phyloP scores from a whole-genome alignment of 2,797 vertebrate species.

The Sebastes hubbsi region DNA sequence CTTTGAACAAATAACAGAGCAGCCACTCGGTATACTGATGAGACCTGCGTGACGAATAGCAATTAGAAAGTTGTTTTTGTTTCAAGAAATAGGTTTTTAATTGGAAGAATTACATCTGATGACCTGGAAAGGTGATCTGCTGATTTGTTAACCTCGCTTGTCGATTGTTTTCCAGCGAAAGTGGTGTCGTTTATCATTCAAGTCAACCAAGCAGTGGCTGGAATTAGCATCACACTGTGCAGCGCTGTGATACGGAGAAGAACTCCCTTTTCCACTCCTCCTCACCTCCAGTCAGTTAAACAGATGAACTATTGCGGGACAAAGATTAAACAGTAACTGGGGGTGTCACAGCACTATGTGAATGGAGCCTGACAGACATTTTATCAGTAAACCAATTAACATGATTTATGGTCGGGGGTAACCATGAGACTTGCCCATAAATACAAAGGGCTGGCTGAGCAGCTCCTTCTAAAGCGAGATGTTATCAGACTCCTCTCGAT shows the following conservation, averaged over 20 bases:
- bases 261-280: constrained; percentile 60
- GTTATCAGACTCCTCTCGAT: constrained; percentile 71
- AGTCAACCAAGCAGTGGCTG: constrained; percentile 39
- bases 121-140: constrained; percentile 40
- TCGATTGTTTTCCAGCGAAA: constrained; percentile 39
- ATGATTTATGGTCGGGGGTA: constrained; percentile 81
- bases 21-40: constrained; percentile 3
- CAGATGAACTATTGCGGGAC: constrained; percentile 77
- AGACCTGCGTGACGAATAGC: constrained; percentile 27
- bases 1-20: constrained; percentile 41
- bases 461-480: constrained; percentile 76
- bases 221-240: constrained; percentile 66
- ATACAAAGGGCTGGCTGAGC: constrained; percentile 77
- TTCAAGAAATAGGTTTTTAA: constrained; percentile 44
- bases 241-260: constrained; percentile 47
- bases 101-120: constrained; percentile 34
- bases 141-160: constrained; percentile 22
- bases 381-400: constrained; percentile 85
- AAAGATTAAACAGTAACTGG: constrained; percentile 79
- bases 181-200: constrained; percentile 59
- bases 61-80: constrained; percentile 42
- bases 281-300: constrained; percentile 74
- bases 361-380: constrained; percentile 76
- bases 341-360: constrained; percentile 66
- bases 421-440: constrained; percentile 75